A percentile compares a stretch with the other conserved stretches of the same genome.
These are phyloP conservation scores for Ennomos quercinarius DNA, from an alignment of 2,888 invertebrate species.

Conservation along the genomic window DNA sequence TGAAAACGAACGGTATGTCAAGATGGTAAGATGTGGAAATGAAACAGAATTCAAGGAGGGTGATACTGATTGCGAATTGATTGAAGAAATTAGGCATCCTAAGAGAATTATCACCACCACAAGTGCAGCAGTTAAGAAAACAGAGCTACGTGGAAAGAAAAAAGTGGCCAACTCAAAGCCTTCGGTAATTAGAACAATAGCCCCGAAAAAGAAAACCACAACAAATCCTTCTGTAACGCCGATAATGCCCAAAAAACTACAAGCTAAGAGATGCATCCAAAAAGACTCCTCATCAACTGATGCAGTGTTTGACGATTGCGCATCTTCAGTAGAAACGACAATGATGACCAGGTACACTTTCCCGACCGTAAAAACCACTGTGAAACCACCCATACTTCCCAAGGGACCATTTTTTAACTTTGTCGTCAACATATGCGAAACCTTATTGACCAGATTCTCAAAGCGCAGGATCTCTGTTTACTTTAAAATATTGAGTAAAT, in stretches of 20 bases:
- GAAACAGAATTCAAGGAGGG: too few relatives aligned
- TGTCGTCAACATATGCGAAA: constrained; percentile 57
- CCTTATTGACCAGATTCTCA: constrained; percentile 51
- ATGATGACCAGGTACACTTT: not conserved
- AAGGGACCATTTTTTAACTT: constrained; percentile 63
- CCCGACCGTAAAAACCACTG: constrained; percentile 26
- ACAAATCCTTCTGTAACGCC: too few relatives aligned
- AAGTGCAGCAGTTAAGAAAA: not conserved
- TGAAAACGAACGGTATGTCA: not conserved
- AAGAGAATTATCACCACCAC: too few relatives aligned
- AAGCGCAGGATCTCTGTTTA: constrained; percentile 48
- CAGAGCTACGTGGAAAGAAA: not conserved
- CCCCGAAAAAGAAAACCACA: too few relatives aligned
- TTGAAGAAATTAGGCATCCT: too few relatives aligned
- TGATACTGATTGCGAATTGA: too few relatives aligned
- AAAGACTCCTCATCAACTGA: not conserved
- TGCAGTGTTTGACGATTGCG: constrained; percentile 19
- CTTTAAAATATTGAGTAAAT: constrained; percentile 52
- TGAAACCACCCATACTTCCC: constrained; percentile 38
- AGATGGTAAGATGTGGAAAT: not conserved
- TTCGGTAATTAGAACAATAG: too few relatives aligned
- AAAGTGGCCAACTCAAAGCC: not conserved
- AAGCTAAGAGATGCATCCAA: constrained; percentile 17
- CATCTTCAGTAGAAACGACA: constrained; percentile 24
- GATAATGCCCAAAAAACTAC: not conserved